Evolutionary conservation across 1,140 invertebrate genomes (phyloP), one percentile per base, ranked within the genome.

Genomic region (Thaumatotibia leucotreta): DNA sequence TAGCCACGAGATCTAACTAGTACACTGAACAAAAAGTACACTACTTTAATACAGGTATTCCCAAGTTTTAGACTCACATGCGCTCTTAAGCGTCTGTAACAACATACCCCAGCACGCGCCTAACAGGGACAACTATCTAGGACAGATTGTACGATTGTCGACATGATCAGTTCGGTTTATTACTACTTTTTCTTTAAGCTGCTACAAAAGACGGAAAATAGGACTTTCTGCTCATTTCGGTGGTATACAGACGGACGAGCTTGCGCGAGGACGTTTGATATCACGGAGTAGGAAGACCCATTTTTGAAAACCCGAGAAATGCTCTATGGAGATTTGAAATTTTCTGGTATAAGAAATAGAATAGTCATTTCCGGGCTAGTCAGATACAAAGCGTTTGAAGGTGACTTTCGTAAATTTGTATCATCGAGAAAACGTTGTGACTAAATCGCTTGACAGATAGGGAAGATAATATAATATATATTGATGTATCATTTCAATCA

Each of bases 61-160:
- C 39, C 20, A 20, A 45, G 17, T 20, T 5, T 45, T 20, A 45
- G 39, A 4, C 39, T 39, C 35, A 4, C 35, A 39, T 39, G 35
- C 35, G 11, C 35, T 39, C n/a, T 6, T 45, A 1, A 39, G 35
- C n/a, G n/a, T 14, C 14, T 6, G 14, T 14, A 45, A 45, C 20
- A 8, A 17, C 39, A 4, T 14, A 27, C 4, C 27, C 11, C 9
- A 14, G 52, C 52, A 58, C 50, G 50, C 23, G 22, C 8, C n/a
- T n/a, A n/a, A n/a, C 50, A n/a, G 14, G n/a, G 52, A 8, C 52
- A 23, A 29, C 52, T 58, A 45, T 58, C 52, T 58, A n/a, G 23
- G 52, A 58, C 23, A 58, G 11, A 58, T 58, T 58, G 29, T 58
- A 58, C 24, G 52, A 58, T 58, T 58, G 52, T 24, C 39, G 17